These are phyloP conservation scores for Hydrozoanthus tunicans DNA, from an alignment of 64 coral and sea anemone genomes.

Conservation along the genomic window DNA sequence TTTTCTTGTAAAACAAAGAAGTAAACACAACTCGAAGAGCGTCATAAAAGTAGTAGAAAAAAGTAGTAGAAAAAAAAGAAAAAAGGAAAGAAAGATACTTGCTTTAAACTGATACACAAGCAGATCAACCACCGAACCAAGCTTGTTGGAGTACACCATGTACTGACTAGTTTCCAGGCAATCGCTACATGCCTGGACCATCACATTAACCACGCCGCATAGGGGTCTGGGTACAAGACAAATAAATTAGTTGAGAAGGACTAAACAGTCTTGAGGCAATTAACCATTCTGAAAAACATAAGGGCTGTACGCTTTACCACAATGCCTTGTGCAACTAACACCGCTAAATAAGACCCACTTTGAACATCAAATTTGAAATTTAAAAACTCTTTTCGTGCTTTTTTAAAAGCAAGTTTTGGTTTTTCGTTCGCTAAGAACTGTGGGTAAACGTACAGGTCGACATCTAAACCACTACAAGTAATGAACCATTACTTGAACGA, in stretches of 20 bases:
- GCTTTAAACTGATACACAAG: conserved; percentile 88
- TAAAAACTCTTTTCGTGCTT: too few species aligned
- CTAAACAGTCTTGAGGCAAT: neutral
- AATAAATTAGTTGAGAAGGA: neutral
- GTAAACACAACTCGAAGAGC: too few species aligned
- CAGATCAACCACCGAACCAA: conserved; percentile 80
- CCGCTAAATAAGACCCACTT: too few species aligned
- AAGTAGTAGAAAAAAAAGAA: neutral
- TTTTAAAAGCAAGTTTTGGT: too few species aligned
- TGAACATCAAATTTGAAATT: too few species aligned
- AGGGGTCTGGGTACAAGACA: conserved; percentile 63
- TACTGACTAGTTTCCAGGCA: conserved; percentile 87
- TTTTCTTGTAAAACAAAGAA: too few species aligned
- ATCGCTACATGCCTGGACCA: conserved; percentile 65
- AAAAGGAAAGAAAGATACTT: conserved; percentile 17
- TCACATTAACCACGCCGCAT: conserved; percentile 77
- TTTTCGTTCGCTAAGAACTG: too few species aligned
- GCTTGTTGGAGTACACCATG: conserved; percentile 92
- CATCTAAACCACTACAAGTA: too few species aligned
- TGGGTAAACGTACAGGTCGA: too few species aligned
- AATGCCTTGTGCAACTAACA: too few species aligned
- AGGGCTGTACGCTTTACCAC: too few species aligned
- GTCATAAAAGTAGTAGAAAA: neutral
- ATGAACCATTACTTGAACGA: conserved; percentile 30
- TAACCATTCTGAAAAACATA: too few species aligned